Evolutionary conservation across 1,140 invertebrate species (phyloP), one percentile per base, ranked within the genome.

Genomic region (Cecropterus lyciades): DNA sequence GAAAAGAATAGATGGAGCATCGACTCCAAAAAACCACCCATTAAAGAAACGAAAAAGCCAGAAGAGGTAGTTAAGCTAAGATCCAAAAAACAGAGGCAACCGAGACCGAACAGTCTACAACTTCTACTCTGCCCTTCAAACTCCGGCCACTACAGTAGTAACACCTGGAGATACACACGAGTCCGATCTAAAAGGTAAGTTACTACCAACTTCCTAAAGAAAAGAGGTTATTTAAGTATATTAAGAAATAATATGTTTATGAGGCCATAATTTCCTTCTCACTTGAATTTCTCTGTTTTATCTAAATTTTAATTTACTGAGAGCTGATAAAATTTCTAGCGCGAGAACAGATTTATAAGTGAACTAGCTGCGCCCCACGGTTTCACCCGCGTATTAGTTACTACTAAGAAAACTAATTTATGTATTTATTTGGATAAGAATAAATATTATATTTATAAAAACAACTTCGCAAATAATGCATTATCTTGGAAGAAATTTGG

Each of bases 161-260:
- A 83, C 56, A 92, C 89, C 1, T 92, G 89, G 88, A 77, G 88
- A 52, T 92, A 92, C 55, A 92, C 88, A 40, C 77, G 89, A 67
- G 86, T 91, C 9, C 75, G 89, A 43, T 92, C 89, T 0, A 89
- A 89, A 62, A 92, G 89, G 89, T 92, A 63, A 64, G 81, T 84
- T 55, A 59, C 37, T 53, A 3, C 5, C 1, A 60, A 6, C 15
- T 51, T 48, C 48, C 20, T n/a, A n/a, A n/a, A n/a, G n/a, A n/a
- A n/a, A n/a, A n/a, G n/a, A n/a, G n/a, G n/a, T n/a, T n/a, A n/a
- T n/a, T n/a, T n/a, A n/a, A n/a, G n/a, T n/a, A n/a, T n/a, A n/a
- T n/a, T n/a, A n/a, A n/a, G n/a, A n/a, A n/a, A n/a, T n/a, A n/a
- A n/a, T n/a, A n/a, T n/a, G n/a, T n/a, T n/a, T n/a, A n/a, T n/a